Evolutionary conservation across 2,113 vertebrate species (phyloP).

Genomic region (Brevimyrus niger): DNA sequence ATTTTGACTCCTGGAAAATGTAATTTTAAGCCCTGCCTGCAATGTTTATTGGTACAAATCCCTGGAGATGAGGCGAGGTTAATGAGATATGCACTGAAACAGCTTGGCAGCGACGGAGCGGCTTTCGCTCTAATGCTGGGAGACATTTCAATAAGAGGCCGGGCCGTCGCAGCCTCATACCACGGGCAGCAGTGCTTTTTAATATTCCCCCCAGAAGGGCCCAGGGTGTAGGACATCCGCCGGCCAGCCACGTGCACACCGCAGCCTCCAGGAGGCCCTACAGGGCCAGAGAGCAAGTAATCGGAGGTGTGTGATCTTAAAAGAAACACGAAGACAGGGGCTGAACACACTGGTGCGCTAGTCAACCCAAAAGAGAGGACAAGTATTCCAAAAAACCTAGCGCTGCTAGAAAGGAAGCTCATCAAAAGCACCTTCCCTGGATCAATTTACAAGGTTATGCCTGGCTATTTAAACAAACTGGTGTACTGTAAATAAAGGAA

Average conservation of each 20-base stretch:
- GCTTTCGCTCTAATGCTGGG: constrained; percentile 58
- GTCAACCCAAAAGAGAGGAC: background rate
- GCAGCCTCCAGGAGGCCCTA: background rate
- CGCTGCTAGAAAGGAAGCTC: background rate
- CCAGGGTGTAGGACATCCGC: background rate
- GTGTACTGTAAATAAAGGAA: background rate
- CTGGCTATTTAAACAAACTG: background rate
- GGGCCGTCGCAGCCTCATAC: constrained; percentile 52
- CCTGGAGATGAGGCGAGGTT: constrained; percentile 67
- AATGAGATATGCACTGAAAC: constrained; percentile 78
- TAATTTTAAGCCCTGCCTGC: constrained; percentile 57
- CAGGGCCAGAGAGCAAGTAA: background rate
- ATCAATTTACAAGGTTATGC: background rate
- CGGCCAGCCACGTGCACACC: background rate
- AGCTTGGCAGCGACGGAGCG: constrained; percentile 46
- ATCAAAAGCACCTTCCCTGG: background rate
- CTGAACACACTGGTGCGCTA: background rate
- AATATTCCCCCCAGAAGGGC: constrained; percentile 47
- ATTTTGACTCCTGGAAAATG: constrained; percentile 51
- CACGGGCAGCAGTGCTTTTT: constrained; percentile 50
- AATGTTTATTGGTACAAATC: constrained; percentile 66
- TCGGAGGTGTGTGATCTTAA: background rate
- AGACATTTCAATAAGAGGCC: constrained; percentile 62
- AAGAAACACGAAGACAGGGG: background rate
- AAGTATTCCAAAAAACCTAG: background rate